These are phyloP conservation scores for Masticophis lateralis DNA, from an alignment of 2,797 vertebrate species.

Conservation along the genomic window DNA sequence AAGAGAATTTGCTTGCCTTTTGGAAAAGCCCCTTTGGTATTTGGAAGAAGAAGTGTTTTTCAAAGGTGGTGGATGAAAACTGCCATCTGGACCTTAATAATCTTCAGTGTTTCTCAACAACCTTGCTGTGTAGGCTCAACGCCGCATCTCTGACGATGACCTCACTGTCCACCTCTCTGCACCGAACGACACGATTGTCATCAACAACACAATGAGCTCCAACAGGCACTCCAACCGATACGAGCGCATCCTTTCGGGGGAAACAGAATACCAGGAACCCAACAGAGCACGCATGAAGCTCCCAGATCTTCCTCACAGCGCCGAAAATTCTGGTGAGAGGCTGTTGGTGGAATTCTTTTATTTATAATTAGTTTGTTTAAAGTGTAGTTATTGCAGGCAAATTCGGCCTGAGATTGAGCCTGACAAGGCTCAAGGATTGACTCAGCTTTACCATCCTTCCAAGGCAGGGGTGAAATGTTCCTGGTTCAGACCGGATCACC, in stretches of 20 bases:
- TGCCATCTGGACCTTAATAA: background rate
- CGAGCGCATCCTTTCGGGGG: slow-evolving; percentile 83
- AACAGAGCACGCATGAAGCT: slow-evolving; percentile 74
- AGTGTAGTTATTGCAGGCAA: too few relatives aligned
- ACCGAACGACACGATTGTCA: slow-evolving; percentile 88
- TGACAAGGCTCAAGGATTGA: too few relatives aligned
- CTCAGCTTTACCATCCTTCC: too few relatives aligned
- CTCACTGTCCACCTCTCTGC: slow-evolving; percentile 88
- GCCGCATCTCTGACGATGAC: slow-evolving; percentile 85
- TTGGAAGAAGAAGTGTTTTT: background rate
- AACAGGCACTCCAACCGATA: slow-evolving; percentile 76
- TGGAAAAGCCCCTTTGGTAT: background rate
- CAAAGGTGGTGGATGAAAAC: too few relatives aligned
- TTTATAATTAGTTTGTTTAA: too few relatives aligned
- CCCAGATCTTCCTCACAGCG: slow-evolving; percentile 59
- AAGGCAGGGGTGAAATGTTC: too few relatives aligned
- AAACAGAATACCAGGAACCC: slow-evolving; percentile 86
- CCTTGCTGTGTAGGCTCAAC: slow-evolving; percentile 76
- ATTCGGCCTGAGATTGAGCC: too few relatives aligned
- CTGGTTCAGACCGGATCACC: too few relatives aligned
- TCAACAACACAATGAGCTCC: slow-evolving; percentile 87
- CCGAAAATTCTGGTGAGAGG: slow-evolving; percentile 75
- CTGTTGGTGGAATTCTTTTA: background rate
- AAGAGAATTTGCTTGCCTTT: too few relatives aligned
- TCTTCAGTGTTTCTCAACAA: background rate